These are phyloP conservation scores for Lingula anatina DNA, from an alignment of 2,888 invertebrate genomes.

Conservation along the genomic window DNA sequence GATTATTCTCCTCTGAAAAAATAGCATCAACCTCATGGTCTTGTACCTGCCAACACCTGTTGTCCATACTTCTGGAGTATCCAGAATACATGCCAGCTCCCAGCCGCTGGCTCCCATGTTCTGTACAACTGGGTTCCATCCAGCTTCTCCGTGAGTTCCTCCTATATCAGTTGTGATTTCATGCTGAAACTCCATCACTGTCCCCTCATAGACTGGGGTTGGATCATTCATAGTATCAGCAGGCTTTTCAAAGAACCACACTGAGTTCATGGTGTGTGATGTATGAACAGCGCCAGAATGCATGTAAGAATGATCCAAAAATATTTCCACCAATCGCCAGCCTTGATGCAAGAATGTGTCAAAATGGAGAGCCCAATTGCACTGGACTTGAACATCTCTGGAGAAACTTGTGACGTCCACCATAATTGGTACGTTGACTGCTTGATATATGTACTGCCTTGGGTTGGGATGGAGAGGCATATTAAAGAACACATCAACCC, in stretches of 20 bases:
- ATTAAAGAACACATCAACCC: constrained; percentile 43
- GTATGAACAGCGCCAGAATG: constrained; percentile 6
- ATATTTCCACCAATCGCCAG: constrained; percentile 41
- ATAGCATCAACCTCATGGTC: constrained; percentile 13
- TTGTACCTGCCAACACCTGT: constrained; percentile 20
- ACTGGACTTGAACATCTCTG: constrained; percentile 16
- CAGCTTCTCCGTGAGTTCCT: constrained; percentile 7
- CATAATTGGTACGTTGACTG: constrained; percentile 23
- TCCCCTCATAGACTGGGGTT: constrained; percentile 36
- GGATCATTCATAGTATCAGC: constrained; percentile 23
- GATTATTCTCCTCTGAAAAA: no score
- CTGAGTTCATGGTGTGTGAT: constrained; percentile 19
- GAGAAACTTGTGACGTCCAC: constrained; percentile 12
- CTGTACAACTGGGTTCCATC: constrained; percentile 35
- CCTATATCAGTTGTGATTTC: constrained; percentile 12
- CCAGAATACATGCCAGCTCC: constrained; percentile 36
- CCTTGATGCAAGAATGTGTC: constrained; percentile 30
- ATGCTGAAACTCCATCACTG: constrained; percentile 34
- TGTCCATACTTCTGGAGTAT: constrained; percentile 19
- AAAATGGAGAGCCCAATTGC: constrained; percentile 34
- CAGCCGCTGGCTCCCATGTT: constrained; percentile 40
- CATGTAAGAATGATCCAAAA: constrained; percentile 22
- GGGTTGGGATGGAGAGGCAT: constrained; percentile 21
- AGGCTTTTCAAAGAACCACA: constrained; percentile 46
- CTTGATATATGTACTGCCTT: constrained; percentile 30